A percentile compares a stretch with the other conserved stretches of the same genome.
phyloP scores from a whole-genome alignment of 2,113 vertebrate genomes.

The Archilochus colubris region DNA sequence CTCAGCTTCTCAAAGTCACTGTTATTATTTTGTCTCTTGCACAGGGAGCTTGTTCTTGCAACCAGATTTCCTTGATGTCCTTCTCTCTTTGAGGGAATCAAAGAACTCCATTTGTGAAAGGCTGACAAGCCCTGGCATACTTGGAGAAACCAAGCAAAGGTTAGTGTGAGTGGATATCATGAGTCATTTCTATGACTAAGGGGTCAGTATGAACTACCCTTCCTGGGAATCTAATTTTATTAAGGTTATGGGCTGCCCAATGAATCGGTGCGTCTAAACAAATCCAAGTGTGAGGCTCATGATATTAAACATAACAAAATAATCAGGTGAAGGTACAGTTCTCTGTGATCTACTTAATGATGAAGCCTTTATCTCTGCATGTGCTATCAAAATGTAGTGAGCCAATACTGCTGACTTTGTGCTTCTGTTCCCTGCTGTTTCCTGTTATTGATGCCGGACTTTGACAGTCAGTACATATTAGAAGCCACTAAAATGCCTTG shows the following conservation, averaged over 20 bases:
- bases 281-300: neutral
- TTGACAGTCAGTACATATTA: conserved; percentile 14
- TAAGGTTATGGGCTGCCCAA: conserved; percentile 6
- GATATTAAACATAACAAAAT: neutral
- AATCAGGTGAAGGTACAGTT: neutral
- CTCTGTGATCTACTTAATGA: neutral
- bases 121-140: conserved; percentile 61
- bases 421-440: conserved; percentile 44
- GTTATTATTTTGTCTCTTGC: conserved; percentile 24
- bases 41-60: conserved; percentile 36
- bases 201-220: conserved; percentile 50
- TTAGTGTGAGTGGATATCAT: conserved; percentile 64
- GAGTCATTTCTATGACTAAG: conserved; percentile 69
- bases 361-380: conserved; percentile 10
- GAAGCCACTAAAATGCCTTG: conserved; percentile 27
- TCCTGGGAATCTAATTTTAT: conserved; percentile 57
- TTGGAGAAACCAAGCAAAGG: conserved; percentile 63
- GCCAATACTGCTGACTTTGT: conserved; percentile 22
- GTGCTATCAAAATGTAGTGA: conserved; percentile 48
- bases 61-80: conserved; percentile 44
- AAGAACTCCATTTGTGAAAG: conserved; percentile 48
- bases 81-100: conserved; percentile 43
- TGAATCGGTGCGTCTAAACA: conserved; percentile 43
- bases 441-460: conserved; percentile 26
- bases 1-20: conserved; percentile 42